Evolutionary conservation across 2,888 invertebrate species (phyloP).

Genomic region (Epistrophe grossulariae): DNA sequence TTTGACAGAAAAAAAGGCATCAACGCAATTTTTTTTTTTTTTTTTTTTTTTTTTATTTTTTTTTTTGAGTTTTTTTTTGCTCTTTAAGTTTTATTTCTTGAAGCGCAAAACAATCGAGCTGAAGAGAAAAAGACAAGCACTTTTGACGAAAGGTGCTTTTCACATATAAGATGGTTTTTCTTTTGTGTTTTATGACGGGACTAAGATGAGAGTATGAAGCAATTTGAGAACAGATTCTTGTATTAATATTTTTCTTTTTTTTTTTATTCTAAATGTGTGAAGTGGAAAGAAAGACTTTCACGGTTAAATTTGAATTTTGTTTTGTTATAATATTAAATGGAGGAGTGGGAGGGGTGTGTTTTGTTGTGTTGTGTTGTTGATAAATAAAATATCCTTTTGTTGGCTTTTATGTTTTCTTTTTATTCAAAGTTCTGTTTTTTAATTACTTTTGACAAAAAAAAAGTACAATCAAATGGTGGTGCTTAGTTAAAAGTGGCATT

Average conservation of each 20-base stretch:
- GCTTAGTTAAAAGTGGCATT: background rate
- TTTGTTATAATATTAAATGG: background rate
- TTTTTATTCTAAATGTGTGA: background rate
- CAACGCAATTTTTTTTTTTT: slow-evolving; percentile 41
- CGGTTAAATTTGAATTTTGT: background rate
- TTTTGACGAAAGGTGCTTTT: slow-evolving; percentile 40
- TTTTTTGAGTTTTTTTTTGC: background rate
- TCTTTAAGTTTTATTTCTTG: slow-evolving; percentile 34
- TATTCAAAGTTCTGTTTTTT: background rate
- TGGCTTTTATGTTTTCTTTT: background rate
- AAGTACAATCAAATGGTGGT: background rate
- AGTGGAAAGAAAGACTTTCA: slow-evolving; percentile 8
- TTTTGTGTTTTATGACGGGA: slow-evolving; percentile 28
- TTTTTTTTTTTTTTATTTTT: slow-evolving; percentile 2
- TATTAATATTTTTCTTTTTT: background rate
- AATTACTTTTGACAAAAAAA: background rate
- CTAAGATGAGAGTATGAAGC: slow-evolving; percentile 5
- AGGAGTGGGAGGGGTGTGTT: no score
- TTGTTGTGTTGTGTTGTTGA: no score
- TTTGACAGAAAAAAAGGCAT: slow-evolving; percentile 54
- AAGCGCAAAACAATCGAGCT: slow-evolving; percentile 34
- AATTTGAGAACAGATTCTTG: slow-evolving; percentile 31
- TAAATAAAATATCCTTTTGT: slow-evolving; percentile 8
- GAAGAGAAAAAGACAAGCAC: slow-evolving; percentile 30
- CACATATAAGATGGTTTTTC: slow-evolving; percentile 20